Evolutionary conservation across 2,797 vertebrate species (phyloP), one percentile per base, ranked within the genome.

Genomic region (Malurus splendens): DNA sequence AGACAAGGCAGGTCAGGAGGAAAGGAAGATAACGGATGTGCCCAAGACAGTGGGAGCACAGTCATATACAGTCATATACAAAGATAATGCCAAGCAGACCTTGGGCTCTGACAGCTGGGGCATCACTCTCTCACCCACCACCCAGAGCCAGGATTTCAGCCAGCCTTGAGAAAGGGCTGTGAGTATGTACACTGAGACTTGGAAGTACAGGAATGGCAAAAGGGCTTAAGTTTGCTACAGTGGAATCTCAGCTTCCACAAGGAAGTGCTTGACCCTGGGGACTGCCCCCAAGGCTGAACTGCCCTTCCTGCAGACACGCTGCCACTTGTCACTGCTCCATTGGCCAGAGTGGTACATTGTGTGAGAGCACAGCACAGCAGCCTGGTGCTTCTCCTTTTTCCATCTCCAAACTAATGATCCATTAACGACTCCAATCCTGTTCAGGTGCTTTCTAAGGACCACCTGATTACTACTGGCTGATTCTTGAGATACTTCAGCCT

Each of bases 21-120:
- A 36, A 47, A 47, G 50, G 57, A 41, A 60, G 50, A 25, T 47
- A 52, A 41, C 3, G 0, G 2, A 45, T 0, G 0, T 24, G 24
- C 48, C 48, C 66, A 42, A 23, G 55, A 44, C 39, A 72, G 55
- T 1, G 6, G 32, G 28, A 75, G 30, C 51, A 71, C 84, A 47
- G 66, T 8, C 33, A 45, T 4, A 4, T 36, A 71, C 84, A 47
- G 66, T 8, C 33, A 45, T 4, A 4, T 36, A 18, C 2, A 1
- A 42, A 44, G 2, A 2, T 51, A 91, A 52, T 82, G 56, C 52
- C 47, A 82, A 56, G 48, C 27, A 66, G 44, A 27, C 33, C 68
- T 18, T 18, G 39, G 78, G n/a, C 71, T 36, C 38, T 33, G 41
- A 23, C 30, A 61, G 66, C 20, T 4, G 7, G 27, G 24, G 30